Evolutionary conservation across 2,888 invertebrate genomes (phyloP).

Genomic region (Papilio elwesi): DNA sequence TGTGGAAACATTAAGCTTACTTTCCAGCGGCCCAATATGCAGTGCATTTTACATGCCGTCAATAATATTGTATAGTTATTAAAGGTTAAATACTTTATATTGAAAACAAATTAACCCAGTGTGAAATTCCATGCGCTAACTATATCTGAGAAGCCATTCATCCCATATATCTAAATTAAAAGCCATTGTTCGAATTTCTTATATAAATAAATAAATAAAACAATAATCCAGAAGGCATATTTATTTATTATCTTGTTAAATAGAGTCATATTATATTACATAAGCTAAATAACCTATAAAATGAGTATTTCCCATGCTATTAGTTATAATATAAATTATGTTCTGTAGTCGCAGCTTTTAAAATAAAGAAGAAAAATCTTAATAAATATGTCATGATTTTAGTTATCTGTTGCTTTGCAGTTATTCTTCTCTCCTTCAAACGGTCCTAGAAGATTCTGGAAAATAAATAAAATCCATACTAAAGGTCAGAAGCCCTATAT

Average conservation of each 20-base stretch:
- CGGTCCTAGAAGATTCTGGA: slow-evolving; percentile 25
- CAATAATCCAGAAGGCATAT: background rate
- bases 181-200: too few species aligned
- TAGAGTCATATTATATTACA: background rate
- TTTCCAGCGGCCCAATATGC: too few species aligned
- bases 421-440: slow-evolving; percentile 17
- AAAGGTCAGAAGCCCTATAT: background rate
- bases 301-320: slow-evolving; percentile 28
- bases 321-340: background rate
- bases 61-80: too few species aligned
- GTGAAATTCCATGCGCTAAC: too few species aligned
- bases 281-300: background rate
- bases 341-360: background rate
- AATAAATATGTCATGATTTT: background rate
- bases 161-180: too few species aligned
- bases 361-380: background rate
- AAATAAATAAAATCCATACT: slow-evolving; percentile 3
- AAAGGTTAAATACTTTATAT: too few species aligned
- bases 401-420: background rate
- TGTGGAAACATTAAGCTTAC: too few species aligned
- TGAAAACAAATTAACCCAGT: too few species aligned
- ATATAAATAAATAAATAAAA: background rate
- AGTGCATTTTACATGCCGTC: too few species aligned
- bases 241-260: background rate
- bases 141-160: too few species aligned